Evolutionary conservation across 2,888 invertebrate genomes (phyloP).

Genomic region (Escarpia spicata): DNA sequence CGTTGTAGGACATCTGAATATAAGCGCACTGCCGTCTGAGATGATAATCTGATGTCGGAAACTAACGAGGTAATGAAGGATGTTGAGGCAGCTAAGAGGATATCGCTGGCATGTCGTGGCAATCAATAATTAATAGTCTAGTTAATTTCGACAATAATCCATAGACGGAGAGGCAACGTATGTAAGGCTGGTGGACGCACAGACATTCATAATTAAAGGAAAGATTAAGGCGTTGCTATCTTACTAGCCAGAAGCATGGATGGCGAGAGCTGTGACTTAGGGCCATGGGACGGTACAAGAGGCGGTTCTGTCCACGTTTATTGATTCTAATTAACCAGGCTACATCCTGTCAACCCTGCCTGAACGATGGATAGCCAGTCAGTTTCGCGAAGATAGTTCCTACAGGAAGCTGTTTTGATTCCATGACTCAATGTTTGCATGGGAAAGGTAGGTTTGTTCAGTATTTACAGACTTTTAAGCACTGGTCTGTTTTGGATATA

Average conservation of each 20-base stretch:
- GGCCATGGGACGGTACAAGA: background rate
- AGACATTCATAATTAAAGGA: background rate
- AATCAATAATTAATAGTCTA: slow-evolving; percentile 6
- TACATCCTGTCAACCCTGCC: background rate
- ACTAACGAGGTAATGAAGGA: background rate
- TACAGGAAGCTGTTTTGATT: background rate
- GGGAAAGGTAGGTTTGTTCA: background rate
- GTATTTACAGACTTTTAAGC: background rate
- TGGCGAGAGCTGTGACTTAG: background rate
- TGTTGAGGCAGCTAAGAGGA: background rate
- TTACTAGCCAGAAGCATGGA: background rate
- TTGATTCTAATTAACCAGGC: slow-evolving; percentile 12
- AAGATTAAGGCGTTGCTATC: background rate
- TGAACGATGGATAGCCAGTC: background rate
- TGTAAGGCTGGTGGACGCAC: background rate
- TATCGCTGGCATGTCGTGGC: background rate
- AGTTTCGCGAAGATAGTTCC: background rate
- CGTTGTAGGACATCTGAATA: background rate
- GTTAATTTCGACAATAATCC: background rate
- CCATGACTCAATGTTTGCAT: background rate
- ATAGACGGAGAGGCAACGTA: background rate
- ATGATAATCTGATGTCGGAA: background rate
- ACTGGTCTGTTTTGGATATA: background rate
- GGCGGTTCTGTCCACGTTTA: background rate
- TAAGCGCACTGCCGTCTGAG: background rate